Conservation (phyloP, 2,888 invertebrate species). For the Mythimna vitellina region DNA sequence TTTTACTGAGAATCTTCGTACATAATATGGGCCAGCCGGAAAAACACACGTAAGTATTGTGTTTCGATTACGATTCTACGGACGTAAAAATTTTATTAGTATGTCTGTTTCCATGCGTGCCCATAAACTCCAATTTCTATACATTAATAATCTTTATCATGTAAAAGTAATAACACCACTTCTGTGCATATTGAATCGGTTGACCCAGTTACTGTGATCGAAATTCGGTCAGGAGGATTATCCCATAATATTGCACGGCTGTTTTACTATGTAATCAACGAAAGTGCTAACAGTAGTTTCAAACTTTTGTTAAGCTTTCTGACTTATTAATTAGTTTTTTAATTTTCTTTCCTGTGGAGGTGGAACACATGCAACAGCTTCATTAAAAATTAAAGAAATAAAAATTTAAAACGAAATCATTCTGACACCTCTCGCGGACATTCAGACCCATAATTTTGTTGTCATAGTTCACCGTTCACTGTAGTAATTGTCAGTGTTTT, state of each 20-base stretch:
- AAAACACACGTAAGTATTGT: slow-evolving; percentile 13
- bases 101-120: neutral
- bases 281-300: slow-evolving; percentile 4
- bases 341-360: neutral
- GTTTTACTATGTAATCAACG: slow-evolving; percentile 25
- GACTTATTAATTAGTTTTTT: neutral
- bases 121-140: neutral
- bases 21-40: neutral
- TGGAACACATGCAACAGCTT: neutral
- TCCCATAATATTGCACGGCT: slow-evolving; percentile 18
- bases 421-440: slow-evolving; percentile 5
- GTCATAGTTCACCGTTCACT: slow-evolving; percentile 36
- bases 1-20: slow-evolving; percentile 7
- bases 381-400: neutral
- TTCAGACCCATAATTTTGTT: slow-evolving; percentile 32
- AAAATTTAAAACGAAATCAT: neutral
- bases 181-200: slow-evolving; percentile 6
- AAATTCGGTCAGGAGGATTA: too few species aligned
- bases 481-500: slow-evolving; percentile 31
- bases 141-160: neutral
- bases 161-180: neutral
- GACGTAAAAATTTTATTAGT: slow-evolving; percentile 2
- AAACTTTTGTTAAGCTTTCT: slow-evolving; percentile 10
- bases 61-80: slow-evolving; percentile 4
- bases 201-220: slow-evolving; percentile 12